phyloP scores from a whole-genome alignment of 2,797 vertebrate species.

The Threskiornis aethiopicus region DNA sequence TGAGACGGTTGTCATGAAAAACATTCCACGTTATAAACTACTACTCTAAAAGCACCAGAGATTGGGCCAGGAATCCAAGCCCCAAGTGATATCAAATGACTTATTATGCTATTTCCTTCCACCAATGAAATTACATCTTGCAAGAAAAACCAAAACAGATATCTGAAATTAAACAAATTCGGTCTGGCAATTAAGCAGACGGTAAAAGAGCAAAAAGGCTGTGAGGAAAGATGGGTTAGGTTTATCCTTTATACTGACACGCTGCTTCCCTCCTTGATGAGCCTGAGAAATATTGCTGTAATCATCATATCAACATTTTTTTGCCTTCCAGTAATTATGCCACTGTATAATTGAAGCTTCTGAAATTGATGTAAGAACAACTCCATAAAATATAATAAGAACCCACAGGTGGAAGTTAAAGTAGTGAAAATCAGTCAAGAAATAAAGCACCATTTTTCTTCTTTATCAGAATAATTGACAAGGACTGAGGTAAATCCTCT shows the following conservation, averaged over 20 bases:
- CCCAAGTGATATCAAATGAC: slow-evolving; percentile 64
- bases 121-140: slow-evolving; percentile 57
- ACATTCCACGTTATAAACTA: slow-evolving; percentile 57
- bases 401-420: background rate
- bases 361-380: slow-evolving; percentile 14
- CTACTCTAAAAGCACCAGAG: slow-evolving; percentile 52
- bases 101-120: slow-evolving; percentile 57
- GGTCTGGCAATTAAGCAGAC: slow-evolving; percentile 36
- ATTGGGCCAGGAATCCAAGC: slow-evolving; percentile 56
- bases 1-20: slow-evolving; percentile 65
- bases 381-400: background rate
- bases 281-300: background rate
- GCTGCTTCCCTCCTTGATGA: background rate
- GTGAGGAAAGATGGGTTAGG: background rate
- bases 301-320: slow-evolving; percentile 16
- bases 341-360: slow-evolving; percentile 2
- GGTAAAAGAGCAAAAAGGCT: slow-evolving; percentile 1
- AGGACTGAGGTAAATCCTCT: background rate
- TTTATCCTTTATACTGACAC: background rate
- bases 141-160: slow-evolving; percentile 59
- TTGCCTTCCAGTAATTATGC: slow-evolving; percentile 42
- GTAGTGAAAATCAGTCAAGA: background rate
- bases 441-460: background rate
- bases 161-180: slow-evolving; percentile 56
- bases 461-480: slow-evolving; percentile 14